phyloP scores from a whole-genome alignment of 2,113 vertebrate species.

The Chelonoidis abingdonii region DNA sequence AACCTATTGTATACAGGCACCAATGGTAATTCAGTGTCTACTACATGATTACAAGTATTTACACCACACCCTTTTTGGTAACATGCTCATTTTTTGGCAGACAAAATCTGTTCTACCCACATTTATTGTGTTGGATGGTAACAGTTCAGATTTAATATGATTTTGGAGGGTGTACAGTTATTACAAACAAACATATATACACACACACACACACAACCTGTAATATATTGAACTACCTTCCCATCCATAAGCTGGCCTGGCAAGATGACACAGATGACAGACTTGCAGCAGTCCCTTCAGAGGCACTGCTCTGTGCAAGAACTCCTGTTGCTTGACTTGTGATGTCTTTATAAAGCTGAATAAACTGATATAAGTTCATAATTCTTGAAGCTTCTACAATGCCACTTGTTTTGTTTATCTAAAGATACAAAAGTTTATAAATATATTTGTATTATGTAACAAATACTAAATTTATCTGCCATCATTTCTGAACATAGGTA shows the following conservation, averaged over 20 bases:
- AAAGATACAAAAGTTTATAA: constrained; percentile 55
- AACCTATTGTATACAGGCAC: neutral
- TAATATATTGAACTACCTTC: constrained; percentile 83
- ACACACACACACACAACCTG: neutral
- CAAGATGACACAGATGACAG: constrained; percentile 86
- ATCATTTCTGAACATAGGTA: neutral
- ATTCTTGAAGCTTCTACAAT: constrained; percentile 93
- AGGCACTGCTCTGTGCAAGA: constrained; percentile 78
- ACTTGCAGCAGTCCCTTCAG: constrained; percentile 80
- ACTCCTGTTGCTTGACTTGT: constrained; percentile 93
- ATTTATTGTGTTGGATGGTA: neutral
- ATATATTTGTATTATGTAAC: neutral
- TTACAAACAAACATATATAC: constrained; percentile 1
- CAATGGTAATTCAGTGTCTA: neutral
- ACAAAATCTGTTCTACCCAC: neutral
- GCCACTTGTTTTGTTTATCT: constrained; percentile 96
- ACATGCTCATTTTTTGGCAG: neutral
- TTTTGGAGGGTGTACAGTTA: neutral
- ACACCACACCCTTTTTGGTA: neutral
- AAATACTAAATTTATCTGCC: neutral
- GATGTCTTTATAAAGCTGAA: constrained; percentile 96
- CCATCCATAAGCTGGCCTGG: constrained; percentile 98
- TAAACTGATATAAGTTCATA: constrained; percentile 99
- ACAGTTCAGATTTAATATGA: neutral
- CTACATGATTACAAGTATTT: neutral